Percentiles rank a stretch among this genome's conserved stretches.
These are phyloP conservation scores for Anarsia innoxiella DNA, from an alignment of 2,888 invertebrate genomes.

Conservation along the genomic window DNA sequence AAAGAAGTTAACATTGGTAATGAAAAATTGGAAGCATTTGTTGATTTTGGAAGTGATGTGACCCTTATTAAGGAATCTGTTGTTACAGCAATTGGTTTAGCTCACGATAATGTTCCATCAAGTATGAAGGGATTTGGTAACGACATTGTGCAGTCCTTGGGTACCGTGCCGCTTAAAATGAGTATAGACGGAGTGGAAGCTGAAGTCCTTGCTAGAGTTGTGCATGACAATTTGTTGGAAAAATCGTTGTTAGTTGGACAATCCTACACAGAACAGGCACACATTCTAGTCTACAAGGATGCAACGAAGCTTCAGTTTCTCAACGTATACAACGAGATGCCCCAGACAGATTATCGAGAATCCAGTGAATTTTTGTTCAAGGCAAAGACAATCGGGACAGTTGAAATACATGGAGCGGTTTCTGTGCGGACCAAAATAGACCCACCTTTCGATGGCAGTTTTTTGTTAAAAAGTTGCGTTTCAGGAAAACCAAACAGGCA, in stretches of 20 bases:
- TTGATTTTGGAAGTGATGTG: conserved; percentile 18
- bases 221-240: conserved; percentile 17
- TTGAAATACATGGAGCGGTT: conserved; percentile 10
- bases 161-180: conserved; percentile 10
- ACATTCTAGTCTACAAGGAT: conserved; percentile 18
- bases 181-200: neutral
- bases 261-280: conserved; percentile 20
- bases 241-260: conserved; percentile 12
- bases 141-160: conserved; percentile 13
- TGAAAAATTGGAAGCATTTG: conserved; percentile 5
- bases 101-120: conserved; percentile 10
- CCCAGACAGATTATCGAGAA: neutral
- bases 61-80: conserved; percentile 12
- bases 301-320: conserved; percentile 9
- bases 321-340: conserved; percentile 7
- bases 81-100: conserved; percentile 6
- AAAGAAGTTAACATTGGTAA: conserved; percentile 13
- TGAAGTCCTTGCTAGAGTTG: conserved; percentile 6
- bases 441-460: neutral
- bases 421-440: neutral
- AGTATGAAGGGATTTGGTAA: conserved; percentile 21
- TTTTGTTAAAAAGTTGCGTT: neutral
- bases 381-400: neutral
- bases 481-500: neutral
- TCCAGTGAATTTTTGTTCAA: neutral